Conservation (phyloP, 1,140 invertebrate genomes). For the Drosophila asahinai region DNA sequence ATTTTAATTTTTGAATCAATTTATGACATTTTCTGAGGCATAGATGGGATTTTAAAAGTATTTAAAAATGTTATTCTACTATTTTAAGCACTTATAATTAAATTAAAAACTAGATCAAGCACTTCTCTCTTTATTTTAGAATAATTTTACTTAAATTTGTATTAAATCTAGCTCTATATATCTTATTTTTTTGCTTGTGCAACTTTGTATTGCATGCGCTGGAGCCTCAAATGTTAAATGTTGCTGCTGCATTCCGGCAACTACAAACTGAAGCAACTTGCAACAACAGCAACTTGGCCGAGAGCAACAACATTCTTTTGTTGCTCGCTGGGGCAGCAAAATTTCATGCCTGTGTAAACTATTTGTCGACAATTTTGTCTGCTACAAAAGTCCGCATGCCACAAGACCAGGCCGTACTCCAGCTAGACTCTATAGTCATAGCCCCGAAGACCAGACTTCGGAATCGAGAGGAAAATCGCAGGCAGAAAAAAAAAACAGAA, state of each 20-base stretch:
- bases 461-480: slow-evolving; percentile 20
- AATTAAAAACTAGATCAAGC: not conserved
- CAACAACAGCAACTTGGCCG: slow-evolving; percentile 51
- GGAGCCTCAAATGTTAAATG: slow-evolving; percentile 23
- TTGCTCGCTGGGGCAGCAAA: slow-evolving; percentile 60
- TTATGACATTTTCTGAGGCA: not conserved
- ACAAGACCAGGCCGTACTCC: slow-evolving; percentile 44
- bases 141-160: not conserved
- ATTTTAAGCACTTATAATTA: not conserved
- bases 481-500: not conserved
- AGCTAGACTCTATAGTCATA: not conserved
- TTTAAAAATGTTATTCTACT: no score
- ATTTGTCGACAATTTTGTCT: slow-evolving; percentile 84
- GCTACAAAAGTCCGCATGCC: slow-evolving; percentile 77
- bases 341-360: slow-evolving; percentile 84
- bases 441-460: slow-evolving; percentile 4
- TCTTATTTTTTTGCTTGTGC: not conserved
- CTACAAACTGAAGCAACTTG: slow-evolving; percentile 50
- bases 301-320: slow-evolving; percentile 74
- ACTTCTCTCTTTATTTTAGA: no score
- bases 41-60: not conserved
- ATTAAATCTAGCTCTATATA: not conserved
- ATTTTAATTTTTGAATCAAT: not conserved
- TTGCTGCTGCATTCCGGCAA: slow-evolving; percentile 48
- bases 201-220: slow-evolving; percentile 64